Base-by-base conservation (phyloP, 2,113 vertebrate genomes). In the Acanthochromis polyacanthus region DNA sequence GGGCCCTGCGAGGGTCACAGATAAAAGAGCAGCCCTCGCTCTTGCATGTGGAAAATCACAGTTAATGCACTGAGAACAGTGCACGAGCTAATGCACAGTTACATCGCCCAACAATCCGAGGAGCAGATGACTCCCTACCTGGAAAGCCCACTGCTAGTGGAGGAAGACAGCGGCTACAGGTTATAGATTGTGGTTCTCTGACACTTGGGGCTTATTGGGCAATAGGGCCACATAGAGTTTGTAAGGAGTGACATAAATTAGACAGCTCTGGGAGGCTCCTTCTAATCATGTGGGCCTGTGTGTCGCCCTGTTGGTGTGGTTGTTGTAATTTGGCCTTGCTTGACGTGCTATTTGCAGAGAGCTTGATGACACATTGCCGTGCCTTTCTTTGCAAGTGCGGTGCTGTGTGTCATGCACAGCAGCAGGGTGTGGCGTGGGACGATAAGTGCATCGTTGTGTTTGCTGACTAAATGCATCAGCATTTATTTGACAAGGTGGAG, bases 231-330 rank as follows among this genome's bases (percentile, higher is more conserved):
- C 82, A 86, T 61, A 58, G 79, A 64, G 85, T 78, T 88, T 90
- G 75, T 88, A 81, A 89, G 83, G 80, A 84, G 77, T 19, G 22
- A 88, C 89, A 91, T 94, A 93, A 94, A 94, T 95, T 89, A 93
- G 82, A 86, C 86, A 77, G 87, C 83, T 72, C 82, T 28, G 32
- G 86, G 83, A 90, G 90, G 84, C 89, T 88, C 93, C 92, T 94
- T 94, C 85, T 94, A 95, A 93, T 95, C 91, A 94, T 88, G 88
- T 72, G 88, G 84, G 87, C 81, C 88, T 79, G 88, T 75, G 73
- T 15, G 78, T 92, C 83, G 77, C 89, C 90, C 78, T 56, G 84
- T 84, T 85, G 91, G 85, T 90, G 86, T 82, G 84, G 88, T 86
- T 83, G 85, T 80, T 91, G 92, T 94, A 93, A 95, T 94, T 94